phyloP scores from a whole-genome alignment of 2,113 vertebrate species.

The Chiloscyllium plagiosum region DNA sequence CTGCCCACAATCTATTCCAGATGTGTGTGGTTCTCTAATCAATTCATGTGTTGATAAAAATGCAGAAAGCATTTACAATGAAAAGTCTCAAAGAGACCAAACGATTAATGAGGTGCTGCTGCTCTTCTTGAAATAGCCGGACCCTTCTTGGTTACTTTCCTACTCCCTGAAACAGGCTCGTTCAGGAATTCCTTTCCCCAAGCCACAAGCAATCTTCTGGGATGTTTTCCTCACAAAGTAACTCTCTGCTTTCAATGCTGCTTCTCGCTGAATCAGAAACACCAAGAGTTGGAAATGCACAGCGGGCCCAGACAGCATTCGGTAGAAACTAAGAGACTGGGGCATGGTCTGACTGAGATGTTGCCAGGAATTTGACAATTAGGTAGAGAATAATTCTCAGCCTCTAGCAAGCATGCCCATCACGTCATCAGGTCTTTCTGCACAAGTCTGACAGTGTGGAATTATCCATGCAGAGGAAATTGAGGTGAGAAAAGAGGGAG shows the following conservation, averaged over 20 bases:
- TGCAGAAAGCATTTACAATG: background rate
- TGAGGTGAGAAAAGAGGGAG: background rate
- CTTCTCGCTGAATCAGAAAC: background rate
- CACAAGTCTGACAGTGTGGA: background rate
- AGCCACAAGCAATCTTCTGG: background rate
- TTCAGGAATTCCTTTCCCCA: background rate
- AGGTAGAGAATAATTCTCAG: background rate
- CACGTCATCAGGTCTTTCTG: background rate
- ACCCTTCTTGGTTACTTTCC: background rate
- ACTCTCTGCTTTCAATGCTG: background rate
- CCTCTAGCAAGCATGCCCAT: background rate
- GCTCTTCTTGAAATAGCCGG: background rate
- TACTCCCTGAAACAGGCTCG: background rate
- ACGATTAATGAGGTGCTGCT: background rate
- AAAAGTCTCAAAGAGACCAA: background rate
- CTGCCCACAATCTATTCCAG: background rate
- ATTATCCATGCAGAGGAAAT: background rate
- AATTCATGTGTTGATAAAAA: constrained; percentile 29
- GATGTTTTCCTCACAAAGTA: background rate
- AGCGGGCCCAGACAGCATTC: background rate
- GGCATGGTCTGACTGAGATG: background rate
- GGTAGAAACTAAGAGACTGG: background rate
- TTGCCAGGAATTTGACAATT: background rate
- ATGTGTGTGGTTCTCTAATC: background rate
- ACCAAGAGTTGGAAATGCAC: background rate